Evolutionary conservation across 2,888 invertebrate genomes (phyloP), one percentile per base, ranked within the genome.

Genomic region (Hyppa rectilinea): DNA sequence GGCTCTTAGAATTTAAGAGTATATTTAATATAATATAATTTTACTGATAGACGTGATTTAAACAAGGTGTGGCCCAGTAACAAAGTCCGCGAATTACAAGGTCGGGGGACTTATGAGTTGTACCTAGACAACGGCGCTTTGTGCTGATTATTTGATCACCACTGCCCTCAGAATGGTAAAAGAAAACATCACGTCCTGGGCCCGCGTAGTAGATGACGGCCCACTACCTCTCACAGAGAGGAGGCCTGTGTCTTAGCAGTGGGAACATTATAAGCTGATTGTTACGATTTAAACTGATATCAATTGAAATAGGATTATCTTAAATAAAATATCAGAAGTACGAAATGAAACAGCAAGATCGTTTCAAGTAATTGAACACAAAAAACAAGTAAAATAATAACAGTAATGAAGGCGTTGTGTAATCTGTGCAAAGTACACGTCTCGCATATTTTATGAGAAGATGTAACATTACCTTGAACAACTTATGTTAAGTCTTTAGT

Each of bases 341-440:
- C 4, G 20, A 29, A 50, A 73, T 26, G 60, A 31, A 71, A 71
- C 68, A 56, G 72, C 52, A 55, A 66, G 61, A 62, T 52, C 53
- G 31, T 64, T 53, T 3, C 31, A 69, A 69, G 55, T 73, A 69
- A 80, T 63, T 71, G 71, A 72, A 72, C 59, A 74, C 65, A 69
- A 67, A n/a, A 68, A 65, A 67, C 66, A 62, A 60, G 67, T 71
- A 50, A 65, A 75, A 78, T 76, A 69, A 81, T 73, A 76, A 70
- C 71, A 58, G 69, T 73, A 76, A 85, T 85, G 62, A 78, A 78
- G 60, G 63, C n/a, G 59, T 76, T 78, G 55, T 71, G 73, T 76
- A 82, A 78, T 67, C 45, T 68, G 64, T 73, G 29, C 69, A 61
- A 59, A 47, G 78, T 71, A 72, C 80, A 69, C 45, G 72, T 49